Conservation (phyloP, 1,140 invertebrate genomes). For the Prorops nasuta region DNA sequence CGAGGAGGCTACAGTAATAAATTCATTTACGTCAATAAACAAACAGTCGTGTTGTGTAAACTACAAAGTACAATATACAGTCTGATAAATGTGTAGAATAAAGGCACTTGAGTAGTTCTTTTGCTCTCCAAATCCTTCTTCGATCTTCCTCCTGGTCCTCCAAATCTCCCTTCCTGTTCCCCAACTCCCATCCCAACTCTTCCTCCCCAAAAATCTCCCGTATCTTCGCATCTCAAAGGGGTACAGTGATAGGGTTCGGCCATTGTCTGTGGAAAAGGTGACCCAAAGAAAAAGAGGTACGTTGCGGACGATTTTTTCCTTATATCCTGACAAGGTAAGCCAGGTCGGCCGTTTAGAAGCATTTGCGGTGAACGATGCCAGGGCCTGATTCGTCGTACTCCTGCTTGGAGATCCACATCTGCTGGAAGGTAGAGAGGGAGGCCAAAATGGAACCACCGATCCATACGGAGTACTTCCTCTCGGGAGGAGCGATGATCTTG, state of each 20-base stretch:
- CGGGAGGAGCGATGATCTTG: constrained; percentile 92
- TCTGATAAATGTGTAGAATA: constrained; percentile 53
- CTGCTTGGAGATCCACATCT: constrained; percentile 90
- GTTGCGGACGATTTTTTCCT: neutral
- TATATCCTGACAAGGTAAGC: neutral
- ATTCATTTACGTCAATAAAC: constrained; percentile 43
- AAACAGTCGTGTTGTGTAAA: constrained; percentile 45
- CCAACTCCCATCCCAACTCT: neutral
- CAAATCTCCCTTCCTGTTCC: neutral
- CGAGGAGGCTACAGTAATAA: constrained; percentile 37
- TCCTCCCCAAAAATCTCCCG: neutral
- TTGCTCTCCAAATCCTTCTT: constrained; percentile 12
- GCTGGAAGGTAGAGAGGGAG: constrained; percentile 79
- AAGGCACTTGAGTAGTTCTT: constrained; percentile 45
- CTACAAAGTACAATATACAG: constrained; percentile 46
- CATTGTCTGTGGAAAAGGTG: neutral
- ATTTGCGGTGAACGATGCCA: constrained; percentile 90
- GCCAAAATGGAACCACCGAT: constrained; percentile 85
- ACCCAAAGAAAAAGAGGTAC: neutral
- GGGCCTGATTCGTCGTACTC: constrained; percentile 92
- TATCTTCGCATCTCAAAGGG: neutral
- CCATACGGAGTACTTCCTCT: constrained; percentile 92
- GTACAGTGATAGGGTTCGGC: neutral
- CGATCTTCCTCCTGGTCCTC: neutral
- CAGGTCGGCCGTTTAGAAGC: constrained; percentile 70